phyloP scores from a whole-genome alignment of 2,113 vertebrate genomes.

The Malurus cyaneus region DNA sequence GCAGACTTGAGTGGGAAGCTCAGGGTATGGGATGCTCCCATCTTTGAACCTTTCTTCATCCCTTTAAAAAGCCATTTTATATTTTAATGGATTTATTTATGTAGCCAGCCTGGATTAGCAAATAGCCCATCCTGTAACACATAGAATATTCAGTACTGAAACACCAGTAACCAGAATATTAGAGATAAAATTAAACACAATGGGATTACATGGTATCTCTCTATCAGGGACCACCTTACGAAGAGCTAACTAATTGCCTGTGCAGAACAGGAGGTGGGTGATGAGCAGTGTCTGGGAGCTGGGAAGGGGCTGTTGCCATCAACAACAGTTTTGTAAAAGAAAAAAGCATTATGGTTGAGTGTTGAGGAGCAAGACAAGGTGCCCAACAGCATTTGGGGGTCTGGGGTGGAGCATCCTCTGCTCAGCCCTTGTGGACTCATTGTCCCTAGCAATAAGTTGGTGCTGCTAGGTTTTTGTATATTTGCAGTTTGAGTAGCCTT shows the following conservation, averaged over 20 bases:
- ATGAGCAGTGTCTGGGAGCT: neutral
- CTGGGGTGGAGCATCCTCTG: neutral
- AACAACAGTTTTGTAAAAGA: neutral
- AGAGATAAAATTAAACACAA: conserved; percentile 22
- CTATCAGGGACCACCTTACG: neutral
- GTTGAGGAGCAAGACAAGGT: neutral
- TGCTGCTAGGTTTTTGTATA: neutral
- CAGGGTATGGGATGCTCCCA: rapidly evolving
- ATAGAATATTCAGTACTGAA: neutral
- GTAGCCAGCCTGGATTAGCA: neutral
- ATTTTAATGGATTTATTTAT: neutral
- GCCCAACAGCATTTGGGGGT: neutral
- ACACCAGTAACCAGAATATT: neutral
- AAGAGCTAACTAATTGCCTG: conserved; percentile 17
- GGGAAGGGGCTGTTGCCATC: neutral
- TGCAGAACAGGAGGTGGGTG: neutral
- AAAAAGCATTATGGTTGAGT: neutral
- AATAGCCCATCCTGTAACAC: neutral
- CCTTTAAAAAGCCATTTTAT: neutral
- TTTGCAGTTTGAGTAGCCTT: neutral
- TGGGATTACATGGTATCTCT: neutral
- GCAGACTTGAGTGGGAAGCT: neutral
- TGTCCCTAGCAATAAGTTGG: neutral
- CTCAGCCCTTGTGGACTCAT: neutral
- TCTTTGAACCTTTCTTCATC: neutral